Base-by-base conservation (phyloP, 2,797 vertebrate genomes). In the Melanogrammus aeglefinus region DNA sequence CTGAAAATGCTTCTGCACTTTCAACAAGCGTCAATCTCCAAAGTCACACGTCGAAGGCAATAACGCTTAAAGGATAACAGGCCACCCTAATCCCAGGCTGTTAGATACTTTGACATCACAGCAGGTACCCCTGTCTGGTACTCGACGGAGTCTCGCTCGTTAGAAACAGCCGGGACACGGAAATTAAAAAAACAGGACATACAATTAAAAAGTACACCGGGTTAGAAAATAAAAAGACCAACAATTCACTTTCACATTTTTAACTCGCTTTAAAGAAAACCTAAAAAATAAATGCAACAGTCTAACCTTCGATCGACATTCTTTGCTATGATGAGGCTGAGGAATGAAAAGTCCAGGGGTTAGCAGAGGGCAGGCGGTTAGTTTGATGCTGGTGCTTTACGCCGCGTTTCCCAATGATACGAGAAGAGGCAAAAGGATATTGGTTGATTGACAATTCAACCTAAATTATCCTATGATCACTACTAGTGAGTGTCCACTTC, bases 211-310 rank as follows among this genome's bases (percentile, higher is more conserved):
- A 29, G 29, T 88, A 89, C 79, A 84, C 78, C 79, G 82, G 83
- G 88, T 89, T 85, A 80, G 82, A 83, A 76, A 82, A 39, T 83
- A 80, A 83, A 80, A 83, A 82, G 47, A 84, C 77, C 81, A 77
- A 88, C 79, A 83, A 79, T 86, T 90, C 81, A 83, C 78, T 85
- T 93, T 93, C 91, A 93, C 90, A 93, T 93, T 93, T 92, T 79
- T 86, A 39, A 88, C 88, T 78, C 87, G 85, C 87, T 81, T 87
- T 73, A 85, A 13, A 82, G 77, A 86, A 81, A 82, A 81, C 24
- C 81, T 76, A 74, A 78, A 78, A 63, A 35, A 70, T 72, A 33
- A 82, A 84, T 75, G 24, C 24, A 79, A 81, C 77, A 77, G 73
- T 75, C 73, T 79, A 78, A 88, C 86, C 86, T 77, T 86, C 84